Base-by-base conservation (phyloP, 2,888 invertebrate species). In the Pristionchus exspectatus region DNA sequence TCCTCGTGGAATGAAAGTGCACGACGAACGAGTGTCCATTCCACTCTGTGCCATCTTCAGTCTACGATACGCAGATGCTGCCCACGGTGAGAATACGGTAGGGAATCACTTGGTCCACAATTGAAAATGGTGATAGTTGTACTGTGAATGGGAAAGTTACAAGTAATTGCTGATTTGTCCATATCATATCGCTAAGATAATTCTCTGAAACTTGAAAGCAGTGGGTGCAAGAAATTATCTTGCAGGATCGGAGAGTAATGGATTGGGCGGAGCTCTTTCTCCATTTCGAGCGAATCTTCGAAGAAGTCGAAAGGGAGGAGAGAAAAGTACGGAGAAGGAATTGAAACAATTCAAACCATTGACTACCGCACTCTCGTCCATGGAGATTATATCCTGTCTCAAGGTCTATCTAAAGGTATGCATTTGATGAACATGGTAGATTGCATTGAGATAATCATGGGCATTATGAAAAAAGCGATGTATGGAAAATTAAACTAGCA, bases 1-100 rank as follows among this genome's bases (percentile, higher is more conserved):
- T 14, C 93, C 93, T 0, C 91, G 90, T 88, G 88, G 91, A 59
- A 91, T 90, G n/a, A 90, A 83, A 59, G 77, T 91, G 59, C 90
- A 91, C 90, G 92, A 93, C 69, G 92, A 93, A 74, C 89, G 85
- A 50, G 63, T 90, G 24, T 72, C 66, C 50, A 83, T 91, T 16
- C 91, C 91, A 10, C 81, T 91, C 16, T 90, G 90, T 59, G 83
- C 90, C 69, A 90, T 91, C 21, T 86, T n/a, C 86, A 86, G 54
- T 66, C 66, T 86, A 21, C 63, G 86, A 86, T 86, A 86, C 66
- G 66, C 86, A 1, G 63, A 38, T 30, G 66, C 38, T 24, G 66
- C 38, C 18, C 38, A 63, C 7, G 86, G 86, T 86, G 44, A 5
- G 84, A 38, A 69, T 81, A 89, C 69, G 33, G 33, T 74, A 38